A percentile compares a stretch with the other conserved stretches of the same genome.
Evolutionary conservation across 2,113 vertebrate species (phyloP).

Genomic region (Galemys pyrenaicus): DNA sequence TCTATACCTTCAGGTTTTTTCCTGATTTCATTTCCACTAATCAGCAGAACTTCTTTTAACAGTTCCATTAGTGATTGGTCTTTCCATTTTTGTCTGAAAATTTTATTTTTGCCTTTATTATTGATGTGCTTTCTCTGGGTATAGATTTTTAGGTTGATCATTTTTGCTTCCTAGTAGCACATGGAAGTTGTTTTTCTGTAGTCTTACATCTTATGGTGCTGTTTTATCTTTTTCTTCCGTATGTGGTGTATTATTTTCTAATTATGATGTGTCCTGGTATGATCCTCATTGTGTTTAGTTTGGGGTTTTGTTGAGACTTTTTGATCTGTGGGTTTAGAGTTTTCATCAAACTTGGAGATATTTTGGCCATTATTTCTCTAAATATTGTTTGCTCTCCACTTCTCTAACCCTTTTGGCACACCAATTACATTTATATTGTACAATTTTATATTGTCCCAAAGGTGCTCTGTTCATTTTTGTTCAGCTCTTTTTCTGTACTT

Average conservation of each 20-base stretch:
- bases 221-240: not conserved
- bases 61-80: not conserved
- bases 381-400: not conserved
- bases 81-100: not conserved
- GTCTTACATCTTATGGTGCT: not conserved
- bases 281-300: not conserved
- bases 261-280: not conserved
- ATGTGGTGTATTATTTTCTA: not conserved
- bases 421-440: not conserved
- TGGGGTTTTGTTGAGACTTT: not conserved
- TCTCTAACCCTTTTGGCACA: not conserved
- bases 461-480: not conserved
- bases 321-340: not conserved
- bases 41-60: not conserved
- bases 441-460: not conserved
- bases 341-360: not conserved
- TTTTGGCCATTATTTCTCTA: not conserved
- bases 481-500: not conserved
- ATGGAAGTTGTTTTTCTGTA: not conserved
- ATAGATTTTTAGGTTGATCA: not conserved
- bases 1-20: not conserved
- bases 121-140: not conserved
- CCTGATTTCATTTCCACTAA: not conserved
- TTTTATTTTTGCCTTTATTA: conserved; percentile 22
- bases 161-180: not conserved